Conservation (phyloP, 2,888 invertebrate species). For the Synanthedon myopaeformis region DNA sequence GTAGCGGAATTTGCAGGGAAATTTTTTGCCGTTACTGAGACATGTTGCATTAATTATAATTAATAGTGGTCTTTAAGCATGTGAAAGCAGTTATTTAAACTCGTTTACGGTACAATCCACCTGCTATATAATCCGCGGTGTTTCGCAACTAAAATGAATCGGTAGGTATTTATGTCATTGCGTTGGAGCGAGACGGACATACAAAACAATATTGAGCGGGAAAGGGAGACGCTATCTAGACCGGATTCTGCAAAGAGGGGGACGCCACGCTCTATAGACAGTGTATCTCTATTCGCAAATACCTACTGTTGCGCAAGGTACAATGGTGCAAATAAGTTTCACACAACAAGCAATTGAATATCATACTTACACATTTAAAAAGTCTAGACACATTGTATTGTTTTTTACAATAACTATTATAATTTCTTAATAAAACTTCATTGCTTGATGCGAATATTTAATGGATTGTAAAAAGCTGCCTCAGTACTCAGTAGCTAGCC, state of each 20-base stretch:
- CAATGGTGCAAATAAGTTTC: slow-evolving; percentile 53
- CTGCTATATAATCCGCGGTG: slow-evolving; percentile 69
- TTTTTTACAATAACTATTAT: too few relatives aligned
- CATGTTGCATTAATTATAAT: background rate
- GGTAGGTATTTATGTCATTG: slow-evolving; percentile 62
- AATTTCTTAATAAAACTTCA: too few relatives aligned
- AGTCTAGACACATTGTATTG: too few relatives aligned
- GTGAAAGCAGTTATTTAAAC: slow-evolving; percentile 68
- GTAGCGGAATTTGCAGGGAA: slow-evolving; percentile 8
- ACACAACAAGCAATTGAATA: background rate
- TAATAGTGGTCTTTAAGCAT: slow-evolving; percentile 5
- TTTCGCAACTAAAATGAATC: slow-evolving; percentile 52
- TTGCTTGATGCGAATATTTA: too few relatives aligned
- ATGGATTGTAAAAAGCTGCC: slow-evolving; percentile 15
- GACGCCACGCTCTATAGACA: slow-evolving; percentile 27
- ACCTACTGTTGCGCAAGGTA: slow-evolving; percentile 56
- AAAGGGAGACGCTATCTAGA: slow-evolving; percentile 24
- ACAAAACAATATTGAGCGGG: slow-evolving; percentile 16
- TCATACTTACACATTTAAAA: too few relatives aligned
- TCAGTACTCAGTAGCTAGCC: slow-evolving; percentile 31
- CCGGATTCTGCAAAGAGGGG: slow-evolving; percentile 65
- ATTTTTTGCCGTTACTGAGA: slow-evolving; percentile 1
- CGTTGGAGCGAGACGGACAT: slow-evolving; percentile 29
- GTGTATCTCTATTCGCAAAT: slow-evolving; percentile 66
- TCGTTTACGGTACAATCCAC: slow-evolving; percentile 65